These are phyloP conservation scores for Actinernus sp. DNA, from an alignment of 92 coral and sea anemone species.

Conservation along the genomic window DNA sequence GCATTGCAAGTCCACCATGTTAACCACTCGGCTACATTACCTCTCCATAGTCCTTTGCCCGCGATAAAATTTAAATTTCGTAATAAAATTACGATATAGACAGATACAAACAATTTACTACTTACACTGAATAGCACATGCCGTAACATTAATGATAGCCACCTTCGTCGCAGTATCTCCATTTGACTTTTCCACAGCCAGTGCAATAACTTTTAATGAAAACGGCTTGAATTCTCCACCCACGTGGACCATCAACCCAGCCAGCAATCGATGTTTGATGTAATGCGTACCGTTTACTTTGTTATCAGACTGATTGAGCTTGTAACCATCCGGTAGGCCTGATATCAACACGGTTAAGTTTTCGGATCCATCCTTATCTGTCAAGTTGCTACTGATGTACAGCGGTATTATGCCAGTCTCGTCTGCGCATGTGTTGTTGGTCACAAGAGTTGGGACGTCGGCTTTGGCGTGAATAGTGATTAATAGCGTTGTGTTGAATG, in stretches of 20 bases:
- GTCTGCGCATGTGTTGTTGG: constrained; percentile 45
- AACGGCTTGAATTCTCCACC: constrained; percentile 36
- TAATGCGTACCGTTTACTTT: constrained; percentile 1
- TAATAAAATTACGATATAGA: too few relatives aligned
- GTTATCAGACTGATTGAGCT: constrained; percentile 10
- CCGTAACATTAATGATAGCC: constrained; percentile 24
- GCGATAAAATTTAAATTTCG: too few relatives aligned
- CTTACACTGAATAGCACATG: constrained; percentile 28
- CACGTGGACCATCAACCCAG: constrained; percentile 3
- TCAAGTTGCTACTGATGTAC: constrained; percentile 13
- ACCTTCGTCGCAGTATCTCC: constrained; percentile 24
- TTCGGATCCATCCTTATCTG: constrained; percentile 67
- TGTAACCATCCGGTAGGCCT: constrained; percentile 58
- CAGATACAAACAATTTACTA: too few relatives aligned
- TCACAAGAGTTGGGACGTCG: constrained; percentile 39
- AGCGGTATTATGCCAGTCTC: constrained; percentile 30
- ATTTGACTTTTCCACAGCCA: constrained; percentile 42
- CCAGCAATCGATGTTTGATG: neutral
- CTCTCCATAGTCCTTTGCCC: too few relatives aligned
- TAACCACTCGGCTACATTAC: too few relatives aligned
- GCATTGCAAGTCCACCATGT: too few relatives aligned
- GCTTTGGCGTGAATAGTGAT: constrained; percentile 47
- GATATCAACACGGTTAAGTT: constrained; percentile 27
- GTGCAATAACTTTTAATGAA: constrained; percentile 22
- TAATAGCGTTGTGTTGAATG: neutral